Evolutionary conservation across 2,113 vertebrate species (phyloP), one percentile per base, ranked within the genome.

Genomic region (Dipodomys merriami): DNA sequence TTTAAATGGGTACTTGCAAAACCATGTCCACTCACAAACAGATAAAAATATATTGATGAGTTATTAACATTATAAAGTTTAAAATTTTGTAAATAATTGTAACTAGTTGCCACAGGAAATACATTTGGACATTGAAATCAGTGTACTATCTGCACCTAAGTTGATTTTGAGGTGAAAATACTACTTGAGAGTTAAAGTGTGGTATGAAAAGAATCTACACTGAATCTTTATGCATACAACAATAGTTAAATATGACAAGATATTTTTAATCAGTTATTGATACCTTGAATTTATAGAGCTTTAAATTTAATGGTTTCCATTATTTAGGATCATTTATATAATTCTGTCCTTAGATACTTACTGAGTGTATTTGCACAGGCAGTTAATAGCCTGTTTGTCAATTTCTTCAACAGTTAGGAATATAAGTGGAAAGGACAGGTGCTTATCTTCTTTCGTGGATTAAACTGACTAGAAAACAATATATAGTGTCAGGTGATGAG

Each of bases 1-100:
- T 94, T 90, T 91, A 86, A 86, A 89, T 84, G 64, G 23, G n/a
- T 95, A 27, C 94, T 71, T 95, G 30, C 3, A 39, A 96, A 87
- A 76, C 29, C 27, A 83, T 68, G 49, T 73, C 39, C 23, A 83
- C 39, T 87, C 44, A 82, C 67, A 39, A 15, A 27, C 39, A 74
- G 27, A 94, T 93, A 82, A 89, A 95, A 67, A 82, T 90, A 77
- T 35, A 68, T 83, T 79, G 53, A 19, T 81, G 57, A 92, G 68
- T 80, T 87, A 71, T 71, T 91, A 68, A 92, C 64, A 67, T 89
- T 95, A 92, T 9, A 83, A 73, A 64, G 86, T 93, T 85, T 64
- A 96, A 84, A 71, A 18, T 9, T 74, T 88, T 89, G 77, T 89
- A 88, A 46, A 53, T 81, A 65, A 83, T 29, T 85, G 39, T 35